Evolutionary conservation across 2,797 vertebrate species (phyloP).

Genomic region (Antrozous pallidus): DNA sequence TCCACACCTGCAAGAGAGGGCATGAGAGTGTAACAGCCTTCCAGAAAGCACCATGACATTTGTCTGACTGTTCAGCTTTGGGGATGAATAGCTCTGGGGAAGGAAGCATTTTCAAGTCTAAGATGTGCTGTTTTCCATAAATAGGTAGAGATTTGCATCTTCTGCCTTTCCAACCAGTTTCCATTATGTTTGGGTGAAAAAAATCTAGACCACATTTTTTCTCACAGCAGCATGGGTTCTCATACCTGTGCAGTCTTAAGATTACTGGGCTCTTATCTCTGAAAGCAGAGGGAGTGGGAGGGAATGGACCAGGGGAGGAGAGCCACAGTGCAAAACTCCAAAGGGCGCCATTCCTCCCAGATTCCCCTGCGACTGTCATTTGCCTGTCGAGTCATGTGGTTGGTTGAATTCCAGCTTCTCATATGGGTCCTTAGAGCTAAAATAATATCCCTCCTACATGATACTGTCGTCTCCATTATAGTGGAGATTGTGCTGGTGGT

Average conservation of each 20-base stretch:
- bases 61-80: not conserved
- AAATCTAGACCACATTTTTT: not conserved
- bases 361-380: not conserved
- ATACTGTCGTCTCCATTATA: not conserved
- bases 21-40: not conserved
- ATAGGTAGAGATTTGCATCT: slow-evolving; percentile 32
- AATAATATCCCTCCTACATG: not conserved
- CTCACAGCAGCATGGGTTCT: not conserved
- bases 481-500: not conserved
- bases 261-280: not conserved
- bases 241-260: not conserved
- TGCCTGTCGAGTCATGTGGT: not conserved
- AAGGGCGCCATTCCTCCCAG: not conserved
- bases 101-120: slow-evolving; percentile 20
- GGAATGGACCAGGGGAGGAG: not conserved
- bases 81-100: not conserved
- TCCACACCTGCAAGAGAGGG: not conserved
- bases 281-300: not conserved
- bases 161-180: slow-evolving; percentile 37
- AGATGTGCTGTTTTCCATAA: not conserved
- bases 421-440: not conserved
- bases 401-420: not conserved
- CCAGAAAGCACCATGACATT: not conserved
- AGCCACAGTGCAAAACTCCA: not conserved
- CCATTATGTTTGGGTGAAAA: not conserved